Evolutionary conservation across 2,797 vertebrate genomes (phyloP).

Genomic region (Thalassophryne amazonica): DNA sequence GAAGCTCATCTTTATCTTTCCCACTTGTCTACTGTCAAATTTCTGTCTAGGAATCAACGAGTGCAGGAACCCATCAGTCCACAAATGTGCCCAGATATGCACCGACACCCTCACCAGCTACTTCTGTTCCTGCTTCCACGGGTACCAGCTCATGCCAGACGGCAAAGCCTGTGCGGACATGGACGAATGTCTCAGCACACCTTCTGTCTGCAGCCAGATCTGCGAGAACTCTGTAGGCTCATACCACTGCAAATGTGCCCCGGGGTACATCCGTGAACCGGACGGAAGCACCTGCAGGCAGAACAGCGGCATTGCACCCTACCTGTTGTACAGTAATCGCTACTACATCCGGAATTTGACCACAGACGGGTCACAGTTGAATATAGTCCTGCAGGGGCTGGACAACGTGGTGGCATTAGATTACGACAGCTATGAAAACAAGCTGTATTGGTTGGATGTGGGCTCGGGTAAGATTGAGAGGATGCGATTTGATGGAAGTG

Average conservation of each 20-base stretch:
- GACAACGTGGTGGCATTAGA: conserved; percentile 67
- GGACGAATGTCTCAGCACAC: conserved; percentile 69
- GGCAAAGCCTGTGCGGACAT: conserved; percentile 78
- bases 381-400: conserved; percentile 69
- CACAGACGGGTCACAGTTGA: conserved; percentile 65
- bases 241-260: conserved; percentile 73
- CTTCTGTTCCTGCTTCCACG: conserved; percentile 72
- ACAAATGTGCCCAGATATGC: conserved; percentile 77
- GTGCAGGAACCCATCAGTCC: conserved; percentile 61
- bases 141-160: conserved; percentile 75
- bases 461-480: conserved; percentile 64
- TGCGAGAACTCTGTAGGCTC: conserved; percentile 72
- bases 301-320: conserved; percentile 72
- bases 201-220: conserved; percentile 74
- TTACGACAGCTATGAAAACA: conserved; percentile 69
- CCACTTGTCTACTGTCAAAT: not conserved
- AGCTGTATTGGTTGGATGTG: conserved; percentile 73
- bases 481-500: conserved; percentile 69
- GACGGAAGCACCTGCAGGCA: conserved; percentile 75
- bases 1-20: too few relatives aligned
- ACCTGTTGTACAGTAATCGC: conserved; percentile 73
- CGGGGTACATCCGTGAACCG: conserved; percentile 71
- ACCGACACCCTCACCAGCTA: conserved; percentile 73
- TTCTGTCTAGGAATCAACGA: conserved; percentile 71
- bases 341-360: conserved; percentile 79